Percentiles rank a stretch among this genome's conserved stretches.
Evolutionary conservation across 2,113 vertebrate species (phyloP).

Genomic region (Rhinogobius similis): DNA sequence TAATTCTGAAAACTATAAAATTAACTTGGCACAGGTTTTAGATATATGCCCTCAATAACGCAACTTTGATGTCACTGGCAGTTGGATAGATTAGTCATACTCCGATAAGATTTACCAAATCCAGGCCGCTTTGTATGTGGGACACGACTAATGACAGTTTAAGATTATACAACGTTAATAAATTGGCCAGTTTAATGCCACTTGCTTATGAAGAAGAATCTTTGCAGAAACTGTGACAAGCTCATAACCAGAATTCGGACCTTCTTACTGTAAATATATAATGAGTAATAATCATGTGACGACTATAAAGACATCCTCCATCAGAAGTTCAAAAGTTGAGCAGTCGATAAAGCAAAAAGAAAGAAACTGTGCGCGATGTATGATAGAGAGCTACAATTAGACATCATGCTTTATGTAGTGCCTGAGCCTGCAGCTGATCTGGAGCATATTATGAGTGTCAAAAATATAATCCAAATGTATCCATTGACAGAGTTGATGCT

Average conservation of each 20-base stretch:
- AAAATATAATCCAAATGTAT: no score
- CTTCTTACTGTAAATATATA: no score
- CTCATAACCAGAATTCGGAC: background rate
- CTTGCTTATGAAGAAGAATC: background rate
- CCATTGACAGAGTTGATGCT: no score
- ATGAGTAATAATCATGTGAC: no score
- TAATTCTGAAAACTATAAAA: no score
- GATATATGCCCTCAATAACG: no score
- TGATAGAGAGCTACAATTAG: constrained; percentile 11
- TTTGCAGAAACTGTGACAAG: background rate
- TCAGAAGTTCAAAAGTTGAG: constrained; percentile 32
- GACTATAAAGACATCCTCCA: constrained; percentile 4
- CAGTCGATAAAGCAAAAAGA: constrained; percentile 41
- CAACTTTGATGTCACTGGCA: no score
- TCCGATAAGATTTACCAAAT: no score
- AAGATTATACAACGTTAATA: background rate
- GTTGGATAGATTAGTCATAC: no score
- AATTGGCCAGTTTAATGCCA: background rate
- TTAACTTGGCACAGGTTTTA: no score
- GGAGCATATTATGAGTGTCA: constrained; percentile 20
- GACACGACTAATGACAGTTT: background rate
- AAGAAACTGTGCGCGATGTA: background rate
- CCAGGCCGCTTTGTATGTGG: background rate
- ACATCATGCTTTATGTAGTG: constrained; percentile 11
- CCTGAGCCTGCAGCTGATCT: constrained; percentile 28